Evolutionary conservation across 2,888 invertebrate species (phyloP).

Genomic region (Gerris lacustris): DNA sequence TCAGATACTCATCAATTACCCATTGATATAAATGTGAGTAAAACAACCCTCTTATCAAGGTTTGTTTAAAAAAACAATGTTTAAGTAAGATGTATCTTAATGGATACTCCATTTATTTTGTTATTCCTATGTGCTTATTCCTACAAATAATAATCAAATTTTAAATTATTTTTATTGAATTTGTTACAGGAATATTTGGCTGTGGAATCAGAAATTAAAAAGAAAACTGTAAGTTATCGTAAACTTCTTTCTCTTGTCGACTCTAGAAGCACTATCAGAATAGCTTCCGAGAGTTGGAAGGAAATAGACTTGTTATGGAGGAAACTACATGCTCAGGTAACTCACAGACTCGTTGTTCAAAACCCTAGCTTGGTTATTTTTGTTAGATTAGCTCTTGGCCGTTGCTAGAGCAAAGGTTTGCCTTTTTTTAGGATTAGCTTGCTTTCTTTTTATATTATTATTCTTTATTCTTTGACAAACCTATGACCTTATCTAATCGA

Average conservation of each 20-base stretch:
- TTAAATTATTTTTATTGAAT: too few relatives aligned
- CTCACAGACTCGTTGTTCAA: slow-evolving; percentile 18
- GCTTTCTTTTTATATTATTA: too few relatives aligned
- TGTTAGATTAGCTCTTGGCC: too few relatives aligned
- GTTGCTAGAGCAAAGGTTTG: too few relatives aligned
- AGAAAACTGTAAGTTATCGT: slow-evolving; percentile 56
- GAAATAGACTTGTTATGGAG: slow-evolving; percentile 70
- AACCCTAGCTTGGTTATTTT: neutral
- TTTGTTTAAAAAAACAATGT: slow-evolving; percentile 10
- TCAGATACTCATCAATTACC: slow-evolving; percentile 66
- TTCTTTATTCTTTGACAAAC: too few relatives aligned
- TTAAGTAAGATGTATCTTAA: neutral
- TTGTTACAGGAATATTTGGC: slow-evolving; percentile 54
- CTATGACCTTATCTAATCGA: too few relatives aligned
- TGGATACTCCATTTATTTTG: too few relatives aligned
- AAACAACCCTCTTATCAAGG: neutral
- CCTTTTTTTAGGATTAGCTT: too few relatives aligned
- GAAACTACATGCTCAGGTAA: slow-evolving; percentile 50
- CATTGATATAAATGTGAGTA: slow-evolving; percentile 50
- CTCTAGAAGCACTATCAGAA: slow-evolving; percentile 65
- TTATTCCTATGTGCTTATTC: too few relatives aligned
- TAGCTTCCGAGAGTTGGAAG: slow-evolving; percentile 75
- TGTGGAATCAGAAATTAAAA: slow-evolving; percentile 64
- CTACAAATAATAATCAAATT: too few relatives aligned
- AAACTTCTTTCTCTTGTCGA: slow-evolving; percentile 68